These are phyloP conservation scores for Cygnus buccinator DNA, from an alignment of 2,113 vertebrate species.

Conservation along the genomic window DNA sequence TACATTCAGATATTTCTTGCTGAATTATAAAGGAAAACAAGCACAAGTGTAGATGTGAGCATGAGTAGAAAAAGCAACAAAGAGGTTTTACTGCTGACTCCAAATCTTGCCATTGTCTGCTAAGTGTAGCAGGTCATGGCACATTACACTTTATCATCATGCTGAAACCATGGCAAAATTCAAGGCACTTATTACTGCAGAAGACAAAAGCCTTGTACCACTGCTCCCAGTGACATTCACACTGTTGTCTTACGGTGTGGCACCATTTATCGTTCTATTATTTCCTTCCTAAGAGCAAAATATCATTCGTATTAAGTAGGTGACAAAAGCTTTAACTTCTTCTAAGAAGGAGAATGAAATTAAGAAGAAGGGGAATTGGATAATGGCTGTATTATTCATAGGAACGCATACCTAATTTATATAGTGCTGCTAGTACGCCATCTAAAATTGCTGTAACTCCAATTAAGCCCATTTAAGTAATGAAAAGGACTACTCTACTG, in stretches of 20 bases:
- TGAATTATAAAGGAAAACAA: neutral
- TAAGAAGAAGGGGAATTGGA: neutral
- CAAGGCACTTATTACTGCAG: neutral
- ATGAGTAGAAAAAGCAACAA: neutral
- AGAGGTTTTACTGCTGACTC: neutral
- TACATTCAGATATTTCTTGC: neutral
- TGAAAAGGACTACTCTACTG: constrained; percentile 30
- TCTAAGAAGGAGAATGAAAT: constrained; percentile 29
- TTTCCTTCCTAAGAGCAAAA: constrained; percentile 10
- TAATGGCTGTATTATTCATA: constrained; percentile 54
- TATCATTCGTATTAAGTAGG: neutral
- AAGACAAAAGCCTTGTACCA: neutral
- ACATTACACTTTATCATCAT: neutral
- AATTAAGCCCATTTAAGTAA: constrained; percentile 66
- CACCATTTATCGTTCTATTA: constrained; percentile 4
- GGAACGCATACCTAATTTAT: constrained; percentile 12
- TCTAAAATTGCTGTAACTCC: constrained; percentile 50
- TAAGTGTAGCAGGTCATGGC: neutral
- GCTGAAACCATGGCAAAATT: neutral
- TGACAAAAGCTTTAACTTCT: constrained; percentile 23
- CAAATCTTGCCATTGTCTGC: neutral
- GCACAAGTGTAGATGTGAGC: neutral
- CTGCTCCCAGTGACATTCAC: neutral
- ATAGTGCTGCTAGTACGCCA: constrained; percentile 6
- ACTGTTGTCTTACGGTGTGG: neutral